phyloP scores from a whole-genome alignment of 2,797 vertebrate genomes.

The Cuculus canorus region DNA sequence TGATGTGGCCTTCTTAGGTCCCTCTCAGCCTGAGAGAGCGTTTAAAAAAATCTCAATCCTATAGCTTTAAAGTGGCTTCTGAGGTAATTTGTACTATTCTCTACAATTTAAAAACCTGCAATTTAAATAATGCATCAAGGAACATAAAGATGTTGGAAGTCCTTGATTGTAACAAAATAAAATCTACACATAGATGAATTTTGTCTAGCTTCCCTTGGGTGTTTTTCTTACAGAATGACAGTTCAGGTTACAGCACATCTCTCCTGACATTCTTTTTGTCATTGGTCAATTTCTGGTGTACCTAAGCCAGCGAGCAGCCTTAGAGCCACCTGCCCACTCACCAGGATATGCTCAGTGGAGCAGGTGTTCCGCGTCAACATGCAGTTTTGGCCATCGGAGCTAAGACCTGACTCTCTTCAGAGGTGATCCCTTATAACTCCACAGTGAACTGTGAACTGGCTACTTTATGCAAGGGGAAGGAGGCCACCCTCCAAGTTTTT shows the following conservation, averaged over 20 bases:
- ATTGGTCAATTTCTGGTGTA: background rate
- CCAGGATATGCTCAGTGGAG: background rate
- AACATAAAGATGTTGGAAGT: background rate
- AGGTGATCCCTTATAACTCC: background rate
- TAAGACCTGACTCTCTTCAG: background rate
- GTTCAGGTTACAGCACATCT: background rate
- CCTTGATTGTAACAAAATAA: background rate
- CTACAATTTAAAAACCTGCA: background rate
- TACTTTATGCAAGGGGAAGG: background rate
- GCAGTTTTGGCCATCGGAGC: background rate
- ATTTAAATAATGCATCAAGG: background rate
- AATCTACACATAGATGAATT: background rate
- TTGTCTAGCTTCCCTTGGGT: background rate
- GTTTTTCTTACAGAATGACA: background rate
- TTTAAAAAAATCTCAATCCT: background rate
- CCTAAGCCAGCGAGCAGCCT: background rate
- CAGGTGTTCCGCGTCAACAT: background rate
- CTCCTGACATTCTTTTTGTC: background rate
- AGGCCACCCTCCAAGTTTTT: constrained; percentile 13
- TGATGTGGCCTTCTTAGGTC: background rate
- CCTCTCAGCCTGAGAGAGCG: background rate
- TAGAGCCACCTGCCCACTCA: background rate
- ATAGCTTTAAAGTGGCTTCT: background rate
- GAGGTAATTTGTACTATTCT: background rate
- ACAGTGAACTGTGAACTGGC: background rate